These are phyloP conservation scores for Thera britannica DNA, from an alignment of 2,888 invertebrate species.

Conservation along the genomic window DNA sequence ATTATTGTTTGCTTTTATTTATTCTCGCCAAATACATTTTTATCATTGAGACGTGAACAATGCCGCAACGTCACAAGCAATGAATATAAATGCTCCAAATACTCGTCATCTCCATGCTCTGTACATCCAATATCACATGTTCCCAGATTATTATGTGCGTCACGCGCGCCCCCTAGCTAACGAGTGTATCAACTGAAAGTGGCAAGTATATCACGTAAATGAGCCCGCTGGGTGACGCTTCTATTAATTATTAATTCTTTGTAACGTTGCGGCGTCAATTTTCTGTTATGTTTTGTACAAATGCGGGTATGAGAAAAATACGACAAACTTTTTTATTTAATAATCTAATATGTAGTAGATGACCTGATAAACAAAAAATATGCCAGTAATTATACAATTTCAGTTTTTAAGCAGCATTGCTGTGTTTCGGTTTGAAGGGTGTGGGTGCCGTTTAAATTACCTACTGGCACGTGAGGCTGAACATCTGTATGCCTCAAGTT, in stretches of 20 bases:
- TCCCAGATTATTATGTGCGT: slow-evolving; percentile 46
- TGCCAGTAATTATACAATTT: no score
- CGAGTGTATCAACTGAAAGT: slow-evolving; percentile 50
- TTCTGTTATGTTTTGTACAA: slow-evolving; percentile 8
- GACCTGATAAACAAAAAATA: no score
- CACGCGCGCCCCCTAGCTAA: slow-evolving; percentile 54
- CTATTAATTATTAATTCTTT: slow-evolving; percentile 42
- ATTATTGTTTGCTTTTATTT: not conserved
- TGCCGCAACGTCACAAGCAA: slow-evolving; percentile 13
- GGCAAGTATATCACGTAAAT: slow-evolving; percentile 42
- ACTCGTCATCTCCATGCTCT: slow-evolving; percentile 25
- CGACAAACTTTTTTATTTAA: not conserved
- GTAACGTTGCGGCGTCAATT: slow-evolving; percentile 23
- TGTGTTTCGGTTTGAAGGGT: no score
- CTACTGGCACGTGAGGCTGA: no score
- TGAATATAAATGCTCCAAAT: slow-evolving; percentile 19
- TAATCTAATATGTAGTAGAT: no score
- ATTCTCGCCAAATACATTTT: slow-evolving; percentile 1
- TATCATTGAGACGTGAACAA: slow-evolving; percentile 15
- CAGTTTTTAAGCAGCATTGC: no score
- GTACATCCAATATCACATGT: slow-evolving; percentile 32
- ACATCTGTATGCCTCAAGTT: no score
- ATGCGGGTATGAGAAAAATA: slow-evolving; percentile 25
- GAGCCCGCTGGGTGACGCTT: slow-evolving; percentile 33
- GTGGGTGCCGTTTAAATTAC: no score